Percentiles rank a stretch among this genome's conserved stretches.
These are phyloP conservation scores for Gasterosteus aculeatus DNA, from an alignment of 2,113 vertebrate genomes.

Conservation along the genomic window DNA sequence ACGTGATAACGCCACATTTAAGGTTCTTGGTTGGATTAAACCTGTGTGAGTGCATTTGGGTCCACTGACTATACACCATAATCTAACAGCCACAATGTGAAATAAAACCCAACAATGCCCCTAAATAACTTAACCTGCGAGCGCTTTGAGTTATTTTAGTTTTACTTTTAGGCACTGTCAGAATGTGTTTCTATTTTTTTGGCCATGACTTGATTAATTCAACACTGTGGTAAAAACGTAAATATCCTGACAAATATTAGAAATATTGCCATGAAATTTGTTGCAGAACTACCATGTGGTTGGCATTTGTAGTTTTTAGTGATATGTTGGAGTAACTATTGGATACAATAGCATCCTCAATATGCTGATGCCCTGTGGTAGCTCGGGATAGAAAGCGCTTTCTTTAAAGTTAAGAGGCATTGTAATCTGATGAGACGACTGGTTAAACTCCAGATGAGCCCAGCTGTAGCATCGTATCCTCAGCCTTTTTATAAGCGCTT, in stretches of 20 bases:
- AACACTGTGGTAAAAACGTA: not conserved
- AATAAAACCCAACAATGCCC: not conserved
- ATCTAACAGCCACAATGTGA: not conserved
- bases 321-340: not conserved
- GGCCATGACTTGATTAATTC: not conserved
- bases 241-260: not conserved
- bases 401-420: constrained; percentile 20
- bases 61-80: too few relatives aligned
- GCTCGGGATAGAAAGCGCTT: not conserved
- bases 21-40: too few relatives aligned
- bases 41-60: too few relatives aligned
- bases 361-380: not conserved
- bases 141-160: not conserved
- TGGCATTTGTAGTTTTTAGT: not conserved
- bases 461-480: constrained; percentile 30
- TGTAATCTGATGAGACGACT: constrained; percentile 43
- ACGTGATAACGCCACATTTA: too few relatives aligned
- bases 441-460: constrained; percentile 51
- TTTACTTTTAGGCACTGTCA: not conserved
- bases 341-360: not conserved
- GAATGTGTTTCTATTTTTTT: not conserved
- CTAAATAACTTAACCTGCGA: not conserved
- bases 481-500: constrained; percentile 31
- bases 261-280: not conserved
- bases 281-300: not conserved